Evolutionary conservation across 2,888 invertebrate species (phyloP), one percentile per base, ranked within the genome.

Genomic region (Lordiphosa fenestrarum): DNA sequence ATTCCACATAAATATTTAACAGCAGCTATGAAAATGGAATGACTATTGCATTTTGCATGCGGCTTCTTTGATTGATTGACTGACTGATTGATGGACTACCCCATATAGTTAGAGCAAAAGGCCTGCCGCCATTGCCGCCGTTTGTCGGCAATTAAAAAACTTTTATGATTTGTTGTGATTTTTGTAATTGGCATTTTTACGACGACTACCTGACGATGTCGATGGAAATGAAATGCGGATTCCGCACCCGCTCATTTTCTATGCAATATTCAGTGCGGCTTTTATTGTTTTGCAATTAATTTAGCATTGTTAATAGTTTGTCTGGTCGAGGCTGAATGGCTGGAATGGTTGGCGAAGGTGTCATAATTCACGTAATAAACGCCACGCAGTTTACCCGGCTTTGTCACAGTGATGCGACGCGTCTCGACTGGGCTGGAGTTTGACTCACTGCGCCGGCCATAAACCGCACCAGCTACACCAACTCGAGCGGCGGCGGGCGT

Each of bases 81-180:
- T 13, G 39, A 25, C 42, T 69, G 61, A 66, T 51, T 69, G 69
- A 66, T 72, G 55, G 44, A 19, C 47, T 30, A 30, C 5, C 35
- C 25, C 49, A 49, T 33, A 56, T 49, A 37, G 19, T 38, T 53
- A 70, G 56, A 57, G 38, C 51, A 35, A 63, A 63, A 63, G 19
- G 50, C 66, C 56, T 36, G 51, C 38, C 64, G 58, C 62, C 33
- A 10, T 10, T 30, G 60, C 35, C 38, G 38, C 38, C 23, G 51
- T 41, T 21, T 49, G 37, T 49, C 37, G 44, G 64, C 66, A 73
- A 76, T 84, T 71, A 73, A 71, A 71, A 74, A 68, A 62, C 37
- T 48, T 65, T 84, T 71, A 84, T 72, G 78, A 74, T 74, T 77
- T 74, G 78, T 78, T 84, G 61, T 69, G 76, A 81, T 74, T 68